Percentiles rank a stretch among this genome's conserved stretches.
These are phyloP conservation scores for Habropoda laboriosa DNA, from an alignment of 1,140 invertebrate genomes.

Conservation along the genomic window DNA sequence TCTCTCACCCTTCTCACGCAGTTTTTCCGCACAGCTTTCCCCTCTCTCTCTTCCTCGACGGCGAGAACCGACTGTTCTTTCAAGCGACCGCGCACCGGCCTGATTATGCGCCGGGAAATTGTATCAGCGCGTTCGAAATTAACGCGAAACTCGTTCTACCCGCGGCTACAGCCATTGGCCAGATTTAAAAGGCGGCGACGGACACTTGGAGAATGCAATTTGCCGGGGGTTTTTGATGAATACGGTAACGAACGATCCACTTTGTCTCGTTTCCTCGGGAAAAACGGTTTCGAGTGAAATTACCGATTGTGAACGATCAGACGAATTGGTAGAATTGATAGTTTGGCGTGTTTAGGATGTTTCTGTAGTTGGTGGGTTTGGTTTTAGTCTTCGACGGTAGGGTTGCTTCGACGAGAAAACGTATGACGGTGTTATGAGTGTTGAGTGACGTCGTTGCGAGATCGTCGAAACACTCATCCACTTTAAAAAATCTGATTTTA, in stretches of 20 bases:
- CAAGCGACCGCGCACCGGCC: background rate
- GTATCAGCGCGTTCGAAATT: conserved; percentile 40
- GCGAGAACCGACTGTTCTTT: conserved; percentile 12
- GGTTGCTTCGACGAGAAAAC: no score
- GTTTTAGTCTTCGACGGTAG: no score
- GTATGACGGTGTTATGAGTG: background rate
- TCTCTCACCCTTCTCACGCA: conserved; percentile 23
- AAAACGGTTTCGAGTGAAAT: background rate
- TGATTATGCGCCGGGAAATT: conserved; percentile 45
- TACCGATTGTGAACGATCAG: background rate
- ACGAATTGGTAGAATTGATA: background rate
- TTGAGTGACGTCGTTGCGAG: background rate
- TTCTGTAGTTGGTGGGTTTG: background rate
- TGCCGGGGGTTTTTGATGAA: background rate
- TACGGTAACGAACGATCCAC: background rate
- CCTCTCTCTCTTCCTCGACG: conserved; percentile 23
- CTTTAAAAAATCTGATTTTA: conserved; percentile 7
- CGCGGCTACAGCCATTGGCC: background rate
- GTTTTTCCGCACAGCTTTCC: conserved; percentile 52
- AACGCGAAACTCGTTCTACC: conserved; percentile 6
- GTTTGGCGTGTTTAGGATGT: background rate
- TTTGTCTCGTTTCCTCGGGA: background rate
- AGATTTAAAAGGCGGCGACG: conserved; percentile 15
- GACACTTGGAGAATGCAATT: background rate
- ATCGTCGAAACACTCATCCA: background rate